phyloP scores from a whole-genome alignment of 2,113 vertebrate genomes.

The Sapayoa aenigma region DNA sequence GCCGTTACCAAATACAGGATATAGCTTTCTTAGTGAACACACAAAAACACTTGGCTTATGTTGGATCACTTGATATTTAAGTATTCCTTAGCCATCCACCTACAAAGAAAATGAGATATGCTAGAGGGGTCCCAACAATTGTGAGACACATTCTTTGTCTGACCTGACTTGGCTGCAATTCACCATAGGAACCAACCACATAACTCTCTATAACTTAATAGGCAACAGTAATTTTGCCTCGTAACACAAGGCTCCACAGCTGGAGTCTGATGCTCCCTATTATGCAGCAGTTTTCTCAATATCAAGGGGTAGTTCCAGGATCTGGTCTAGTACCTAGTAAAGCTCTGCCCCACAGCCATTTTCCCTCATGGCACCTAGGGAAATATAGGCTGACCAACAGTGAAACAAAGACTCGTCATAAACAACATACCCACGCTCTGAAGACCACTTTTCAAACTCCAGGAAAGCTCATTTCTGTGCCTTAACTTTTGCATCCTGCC shows the following conservation, averaged over 20 bases:
- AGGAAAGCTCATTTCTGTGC: background rate
- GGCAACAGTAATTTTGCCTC: background rate
- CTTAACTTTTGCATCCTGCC: background rate
- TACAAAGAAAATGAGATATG: background rate
- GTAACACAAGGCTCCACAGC: background rate
- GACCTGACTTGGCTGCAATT: background rate
- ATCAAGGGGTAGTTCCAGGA: accelerated
- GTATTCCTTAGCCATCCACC: background rate
- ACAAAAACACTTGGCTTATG: background rate
- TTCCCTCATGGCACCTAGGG: background rate
- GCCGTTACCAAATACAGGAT: background rate
- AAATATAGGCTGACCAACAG: accelerated
- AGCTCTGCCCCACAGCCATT: background rate
- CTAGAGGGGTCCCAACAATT: background rate
- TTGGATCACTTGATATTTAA: background rate
- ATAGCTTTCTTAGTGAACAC: background rate
- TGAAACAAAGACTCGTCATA: background rate
- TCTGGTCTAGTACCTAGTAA: background rate
- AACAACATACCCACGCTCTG: accelerated
- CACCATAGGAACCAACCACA: background rate
- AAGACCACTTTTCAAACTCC: background rate
- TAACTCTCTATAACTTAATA: background rate
- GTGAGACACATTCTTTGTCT: background rate
- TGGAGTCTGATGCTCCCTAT: background rate
- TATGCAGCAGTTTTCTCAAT: accelerated